phyloP scores from a whole-genome alignment of 2,888 invertebrate species.

The Zele albiditarsus region DNA sequence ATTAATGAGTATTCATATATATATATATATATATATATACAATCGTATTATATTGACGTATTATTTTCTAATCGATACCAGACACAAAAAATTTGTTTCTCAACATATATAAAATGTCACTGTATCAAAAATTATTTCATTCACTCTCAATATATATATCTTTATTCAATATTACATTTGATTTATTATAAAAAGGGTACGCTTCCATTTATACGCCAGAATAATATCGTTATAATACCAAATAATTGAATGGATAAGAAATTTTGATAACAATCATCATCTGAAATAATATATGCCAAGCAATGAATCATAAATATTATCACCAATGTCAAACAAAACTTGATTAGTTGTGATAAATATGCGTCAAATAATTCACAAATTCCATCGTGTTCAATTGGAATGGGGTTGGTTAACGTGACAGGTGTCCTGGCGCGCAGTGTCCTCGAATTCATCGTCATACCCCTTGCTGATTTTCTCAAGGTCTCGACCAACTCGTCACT shows the following conservation, averaged over 20 bases:
- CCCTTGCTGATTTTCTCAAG: conserved; percentile 44
- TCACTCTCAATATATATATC: background rate
- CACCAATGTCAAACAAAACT: conserved; percentile 35
- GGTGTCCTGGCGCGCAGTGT: conserved; percentile 35
- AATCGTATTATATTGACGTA: background rate
- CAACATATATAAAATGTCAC: too few species aligned
- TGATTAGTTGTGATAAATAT: conserved; percentile 31
- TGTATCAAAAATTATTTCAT: too few species aligned
- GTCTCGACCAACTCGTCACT: conserved; percentile 32
- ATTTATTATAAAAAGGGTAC: conserved; percentile 45
- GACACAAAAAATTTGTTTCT: background rate
- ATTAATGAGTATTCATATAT: background rate
- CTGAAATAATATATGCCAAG: conserved; percentile 52
- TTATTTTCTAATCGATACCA: background rate
- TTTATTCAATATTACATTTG: background rate
- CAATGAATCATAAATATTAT: conserved; percentile 53
- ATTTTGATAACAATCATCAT: conserved; percentile 57
- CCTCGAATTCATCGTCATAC: conserved; percentile 29
- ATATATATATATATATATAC: too few species aligned
- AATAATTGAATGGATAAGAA: conserved; percentile 64
- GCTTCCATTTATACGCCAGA: conserved; percentile 56
- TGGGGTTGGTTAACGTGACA: conserved; percentile 26
- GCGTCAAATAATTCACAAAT: conserved; percentile 11
- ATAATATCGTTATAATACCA: conserved; percentile 61
- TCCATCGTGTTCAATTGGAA: conserved; percentile 9